Percentiles rank a stretch among this genome's conserved stretches.
These are phyloP conservation scores for Rotaria sp. DNA, from an alignment of 2,888 invertebrate genomes.

Conservation along the genomic window DNA sequence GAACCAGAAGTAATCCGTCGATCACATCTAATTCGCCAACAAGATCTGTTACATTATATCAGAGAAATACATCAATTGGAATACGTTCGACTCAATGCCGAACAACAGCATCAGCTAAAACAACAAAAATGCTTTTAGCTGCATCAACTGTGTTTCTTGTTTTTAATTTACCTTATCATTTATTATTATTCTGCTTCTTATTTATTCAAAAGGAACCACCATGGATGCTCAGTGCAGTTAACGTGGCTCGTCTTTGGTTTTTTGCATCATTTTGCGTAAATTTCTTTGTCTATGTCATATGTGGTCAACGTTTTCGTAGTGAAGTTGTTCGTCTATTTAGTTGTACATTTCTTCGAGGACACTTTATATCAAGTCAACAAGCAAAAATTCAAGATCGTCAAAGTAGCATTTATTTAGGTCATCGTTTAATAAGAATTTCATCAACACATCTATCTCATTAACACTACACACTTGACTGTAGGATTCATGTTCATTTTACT, in stretches of 20 bases:
- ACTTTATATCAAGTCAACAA: background rate
- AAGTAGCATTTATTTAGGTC: slow-evolving; percentile 1
- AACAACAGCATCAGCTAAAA: background rate
- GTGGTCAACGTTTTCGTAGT: slow-evolving; percentile 25
- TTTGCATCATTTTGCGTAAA: slow-evolving; percentile 27
- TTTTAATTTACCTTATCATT: slow-evolving; percentile 28
- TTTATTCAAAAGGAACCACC: background rate
- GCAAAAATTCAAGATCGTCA: background rate
- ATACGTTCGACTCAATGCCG: slow-evolving; percentile 10
- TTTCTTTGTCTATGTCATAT: slow-evolving; percentile 21
- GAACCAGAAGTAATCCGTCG: background rate
- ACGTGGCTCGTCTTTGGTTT: slow-evolving; percentile 20
- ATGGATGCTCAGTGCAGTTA: background rate
- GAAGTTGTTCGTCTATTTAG: slow-evolving; percentile 21
- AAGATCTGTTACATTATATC: background rate
- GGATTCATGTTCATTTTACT: background rate
- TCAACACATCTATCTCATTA: background rate
- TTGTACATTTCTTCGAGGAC: background rate
- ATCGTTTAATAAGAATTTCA: background rate
- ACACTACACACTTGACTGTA: background rate
- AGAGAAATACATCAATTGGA: background rate
- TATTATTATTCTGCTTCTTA: slow-evolving; percentile 20
- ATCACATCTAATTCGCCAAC: background rate
- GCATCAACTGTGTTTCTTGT: slow-evolving; percentile 25
- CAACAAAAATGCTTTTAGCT: slow-evolving; percentile 21